Base-by-base conservation (phyloP, 2,113 vertebrate species). In the Atherinomorus stipes region DNA sequence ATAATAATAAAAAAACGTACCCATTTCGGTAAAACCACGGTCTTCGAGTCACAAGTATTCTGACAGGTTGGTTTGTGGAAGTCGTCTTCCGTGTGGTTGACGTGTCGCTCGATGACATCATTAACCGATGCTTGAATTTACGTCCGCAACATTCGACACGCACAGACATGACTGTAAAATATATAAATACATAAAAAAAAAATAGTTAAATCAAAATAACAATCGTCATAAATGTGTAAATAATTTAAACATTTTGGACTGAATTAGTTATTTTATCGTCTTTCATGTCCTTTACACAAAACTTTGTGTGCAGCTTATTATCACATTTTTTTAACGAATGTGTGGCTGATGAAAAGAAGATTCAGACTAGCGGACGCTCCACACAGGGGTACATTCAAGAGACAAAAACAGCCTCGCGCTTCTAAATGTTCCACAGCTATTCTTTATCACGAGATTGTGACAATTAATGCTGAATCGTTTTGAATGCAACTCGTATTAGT, bases 51-150 rank as follows among this genome's bases (percentile, higher is more conserved):
- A 38, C 25, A 44, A 25, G 7, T 2, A 13, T 15, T 25, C 47
- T 1, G 10, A 19, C 68, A 66, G 71, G 22, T 25, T 31, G 22
- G 50, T 45, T 34, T 9, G 56, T 18, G 15, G 11, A 23, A 6
- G 45, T 11, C 69, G 62, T 21, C 85, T 92, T 92, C 90, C 91
- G 90, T 87, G 59, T 91, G 71, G 89, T 66, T 85, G 90, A 92
- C 90, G 91, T 92, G 91, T 91, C 86, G 9, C 70, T 85, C 44
- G 16, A 49, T 6, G 13, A 21, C 3, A 80, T 89, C 84, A 87
- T 34, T 34, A 23, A 66, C 25, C 52, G 1, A 26, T 7, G 49
- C 26, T 16, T 58, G 11, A 1, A 34, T 70, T 81, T n/a, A 1
- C 7, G 10, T 25, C 22, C 42, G 19, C 40, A 58, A 50, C 63